Conservation (phyloP, 1,140 invertebrate genomes). For the Metopolophium dirhodum region DNA sequence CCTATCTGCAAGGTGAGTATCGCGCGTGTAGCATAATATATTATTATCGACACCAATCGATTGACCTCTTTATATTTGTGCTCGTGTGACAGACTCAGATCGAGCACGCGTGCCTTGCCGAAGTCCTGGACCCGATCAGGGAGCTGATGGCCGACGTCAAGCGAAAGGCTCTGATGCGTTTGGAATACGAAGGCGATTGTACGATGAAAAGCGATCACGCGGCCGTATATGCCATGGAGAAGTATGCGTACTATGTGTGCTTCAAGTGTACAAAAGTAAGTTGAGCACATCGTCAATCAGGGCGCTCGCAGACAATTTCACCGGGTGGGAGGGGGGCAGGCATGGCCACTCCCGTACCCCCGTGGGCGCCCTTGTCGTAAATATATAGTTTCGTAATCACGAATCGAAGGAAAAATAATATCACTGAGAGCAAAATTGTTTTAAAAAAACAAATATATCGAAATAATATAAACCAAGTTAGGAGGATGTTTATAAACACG, state of each 20-base stretch:
- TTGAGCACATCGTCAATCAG: background rate
- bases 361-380: too few species aligned
- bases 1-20: conserved; percentile 90
- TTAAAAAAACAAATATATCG: too few species aligned
- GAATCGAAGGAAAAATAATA: too few species aligned
- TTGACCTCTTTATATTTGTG: background rate
- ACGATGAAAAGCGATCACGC: conserved; percentile 72
- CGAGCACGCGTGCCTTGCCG: conserved; percentile 78
- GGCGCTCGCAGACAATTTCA: too few species aligned
- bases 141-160: conserved; percentile 87
- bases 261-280: conserved; percentile 92
- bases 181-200: conserved; percentile 92
- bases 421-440: too few species aligned
- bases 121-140: conserved; percentile 80
- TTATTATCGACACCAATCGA: too few species aligned
- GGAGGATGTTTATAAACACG: too few species aligned
- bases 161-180: conserved; percentile 91
- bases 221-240: conserved; percentile 90
- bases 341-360: too few species aligned
- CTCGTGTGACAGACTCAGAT: conserved; percentile 76
- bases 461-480: too few species aligned
- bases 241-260: conserved; percentile 98
- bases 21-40: background rate
- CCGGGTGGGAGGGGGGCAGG: too few species aligned
- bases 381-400: too few species aligned